These are phyloP conservation scores for Rhea americana DNA, from an alignment of 2,113 vertebrate genomes.

Conservation along the genomic window DNA sequence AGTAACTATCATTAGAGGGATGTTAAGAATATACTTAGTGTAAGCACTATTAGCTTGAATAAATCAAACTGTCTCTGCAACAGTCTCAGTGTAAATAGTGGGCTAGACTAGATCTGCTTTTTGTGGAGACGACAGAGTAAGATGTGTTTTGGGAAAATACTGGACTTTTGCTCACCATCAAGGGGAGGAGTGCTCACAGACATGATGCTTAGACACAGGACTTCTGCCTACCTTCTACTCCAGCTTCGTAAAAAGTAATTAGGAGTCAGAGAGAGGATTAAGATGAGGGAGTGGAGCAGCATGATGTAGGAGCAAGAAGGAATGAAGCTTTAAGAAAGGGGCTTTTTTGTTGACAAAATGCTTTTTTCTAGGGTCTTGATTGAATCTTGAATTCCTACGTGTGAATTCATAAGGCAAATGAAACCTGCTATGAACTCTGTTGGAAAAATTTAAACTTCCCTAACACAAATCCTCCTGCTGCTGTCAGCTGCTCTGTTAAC, in stretches of 20 bases:
- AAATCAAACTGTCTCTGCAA: background rate
- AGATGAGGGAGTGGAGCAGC: background rate
- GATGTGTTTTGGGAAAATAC: background rate
- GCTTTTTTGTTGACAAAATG: background rate
- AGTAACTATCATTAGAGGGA: background rate
- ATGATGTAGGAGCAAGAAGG: background rate
- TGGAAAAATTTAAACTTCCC: background rate
- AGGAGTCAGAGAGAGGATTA: background rate
- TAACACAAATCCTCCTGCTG: background rate
- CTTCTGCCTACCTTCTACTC: background rate
- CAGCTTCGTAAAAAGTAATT: background rate
- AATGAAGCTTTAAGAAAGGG: background rate
- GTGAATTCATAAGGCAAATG: background rate
- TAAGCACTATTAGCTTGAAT: background rate
- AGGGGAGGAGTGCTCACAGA: background rate
- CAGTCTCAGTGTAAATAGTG: background rate
- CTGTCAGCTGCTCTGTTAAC: background rate
- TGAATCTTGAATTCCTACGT: background rate
- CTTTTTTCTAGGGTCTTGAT: background rate
- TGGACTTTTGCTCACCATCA: background rate
- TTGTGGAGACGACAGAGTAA: background rate
- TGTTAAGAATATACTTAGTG: background rate
- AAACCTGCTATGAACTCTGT: background rate
- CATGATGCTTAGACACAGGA: background rate
- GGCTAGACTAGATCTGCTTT: background rate